A percentile compares a stretch with the other conserved stretches of the same genome.
Evolutionary conservation across 1,140 invertebrate species (phyloP).

Genomic region (Pseudomyrmex cubaensis): DNA sequence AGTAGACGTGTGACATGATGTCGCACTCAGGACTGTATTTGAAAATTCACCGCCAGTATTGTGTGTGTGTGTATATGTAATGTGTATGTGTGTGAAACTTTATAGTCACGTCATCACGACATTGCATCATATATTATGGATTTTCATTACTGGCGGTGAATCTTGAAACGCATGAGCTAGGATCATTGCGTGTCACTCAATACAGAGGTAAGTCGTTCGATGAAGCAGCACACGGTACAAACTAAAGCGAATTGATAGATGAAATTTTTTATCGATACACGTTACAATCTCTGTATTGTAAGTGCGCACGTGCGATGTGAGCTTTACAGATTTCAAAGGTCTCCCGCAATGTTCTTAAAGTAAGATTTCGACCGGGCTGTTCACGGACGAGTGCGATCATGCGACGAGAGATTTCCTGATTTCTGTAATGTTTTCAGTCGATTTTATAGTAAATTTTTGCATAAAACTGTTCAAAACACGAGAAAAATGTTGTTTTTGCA

Average conservation of each 20-base stretch:
- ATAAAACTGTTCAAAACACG: not conserved
- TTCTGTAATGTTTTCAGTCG: not conserved
- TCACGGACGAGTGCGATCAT: constrained; percentile 5
- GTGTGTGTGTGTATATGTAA: no score
- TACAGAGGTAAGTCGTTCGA: not conserved
- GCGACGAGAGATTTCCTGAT: not conserved
- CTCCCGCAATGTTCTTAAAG: not conserved
- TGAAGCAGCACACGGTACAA: not conserved
- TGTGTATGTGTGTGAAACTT: no score
- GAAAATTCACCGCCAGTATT: no score
- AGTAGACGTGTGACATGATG: constrained; percentile 28
- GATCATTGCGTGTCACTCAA: constrained; percentile 1
- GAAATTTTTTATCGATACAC: no score
- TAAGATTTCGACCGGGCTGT: constrained; percentile 22
- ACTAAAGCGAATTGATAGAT: not conserved
- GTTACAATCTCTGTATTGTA: not conserved
- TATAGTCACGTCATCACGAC: no score
- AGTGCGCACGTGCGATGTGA: not conserved
- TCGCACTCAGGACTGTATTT: not conserved
- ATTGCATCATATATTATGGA: no score
- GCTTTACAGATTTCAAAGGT: constrained; percentile 24
- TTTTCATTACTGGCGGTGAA: no score
- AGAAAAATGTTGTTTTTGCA: not conserved
- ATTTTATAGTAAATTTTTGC: not conserved
- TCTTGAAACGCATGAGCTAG: no score